Evolutionary conservation across 2,113 vertebrate species (phyloP), one percentile per base, ranked within the genome.

Genomic region (Ammodytes dubius): DNA sequence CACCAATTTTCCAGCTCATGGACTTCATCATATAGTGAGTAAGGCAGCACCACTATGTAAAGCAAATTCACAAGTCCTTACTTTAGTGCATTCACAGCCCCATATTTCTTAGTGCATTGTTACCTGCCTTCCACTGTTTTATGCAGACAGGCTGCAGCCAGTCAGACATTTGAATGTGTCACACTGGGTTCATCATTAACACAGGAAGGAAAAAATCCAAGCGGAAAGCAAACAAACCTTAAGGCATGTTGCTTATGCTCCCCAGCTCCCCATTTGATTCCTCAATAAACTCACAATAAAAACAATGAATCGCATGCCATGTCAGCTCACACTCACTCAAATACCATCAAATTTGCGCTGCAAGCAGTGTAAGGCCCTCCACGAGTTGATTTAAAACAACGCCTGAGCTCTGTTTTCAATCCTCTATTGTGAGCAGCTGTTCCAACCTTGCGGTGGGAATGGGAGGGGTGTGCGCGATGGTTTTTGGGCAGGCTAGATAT

Each of bases 1-100:
- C 82, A 73, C 73, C 88, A 88, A 88, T 93, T 92, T 91, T 93
- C 91, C 87, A 91, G 35, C 86, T 86, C 92, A 88, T 91, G 91
- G 88, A 67, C 77, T 91, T 90, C 77, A 83, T 92, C 88, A 91
- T 71, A 85, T 68, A 81, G 71, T 56, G 70, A 86, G 68, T 70
- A 60, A 58, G 70, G 71, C 63, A 47, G 84, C 54, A 43, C 57
- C 79, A 58, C 73, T 47, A 63, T 70, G 57, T 56, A 45, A 86
- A 78, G 58, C 42, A 68, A 58, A 77, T 80, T 74, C 61, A 61
- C 47, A 75, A 72, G 60, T 58, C n/a, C 7, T 43, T 56, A 42
- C 59, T 13, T 69, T 15, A 15, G 40, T 27, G 45, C 43, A 37
- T 47, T 69, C 49, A 35, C 53, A 42, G 37, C 6, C 12, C 2